Base-by-base conservation (phyloP, 2,113 vertebrate species). In the Campylomormyrus numenius region DNA sequence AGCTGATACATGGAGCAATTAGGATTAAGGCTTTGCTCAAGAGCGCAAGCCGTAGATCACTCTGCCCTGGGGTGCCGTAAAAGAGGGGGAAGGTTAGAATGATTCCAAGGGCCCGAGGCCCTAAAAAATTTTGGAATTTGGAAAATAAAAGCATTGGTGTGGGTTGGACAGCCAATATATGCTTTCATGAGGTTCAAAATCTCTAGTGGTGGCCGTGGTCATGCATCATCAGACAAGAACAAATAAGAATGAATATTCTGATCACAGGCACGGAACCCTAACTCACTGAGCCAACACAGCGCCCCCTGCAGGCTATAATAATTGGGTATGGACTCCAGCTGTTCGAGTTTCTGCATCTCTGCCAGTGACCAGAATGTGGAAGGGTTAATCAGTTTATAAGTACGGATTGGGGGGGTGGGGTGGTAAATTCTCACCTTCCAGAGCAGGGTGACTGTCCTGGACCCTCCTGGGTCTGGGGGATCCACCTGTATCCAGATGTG, bases 341-440 rank as follows among this genome's bases (percentile, higher is more conserved):
- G 35, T 77, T 80, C 0, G 17, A 39, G 17, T 77, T 77, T 39
- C 70, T 77, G 35, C 11, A 8, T 77, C 35, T 77, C 27, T 77
- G 70, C 70, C 70, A 77, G 31, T 77, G 4, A 24, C 70, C 70
- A 77, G 70, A 77, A 77, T 77, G 31, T 39, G 0, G 5, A 42
- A 39, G 74, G 31, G 35, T 80, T 80, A 17, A 42, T 42, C 35
- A 39, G 74, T 42, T 77, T 39, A 3, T 42, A 77, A 19, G 31
- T 39, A 42, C 7, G 21, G 83, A 85, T 46, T 3, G 83, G 1
- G 17, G 1, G 13, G 27, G 15, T 17, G 52, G 4, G 52, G 52
- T 5, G 24, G 62, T 39, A 11, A 88, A 42, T 45, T 62, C 93
- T 49, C 56, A 95, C 95, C 95, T 96, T 94, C 95, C 95, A 96